Evolutionary conservation across 2,888 invertebrate genomes (phyloP), one percentile per base, ranked within the genome.

Genomic region (Stenodema calcarata): DNA sequence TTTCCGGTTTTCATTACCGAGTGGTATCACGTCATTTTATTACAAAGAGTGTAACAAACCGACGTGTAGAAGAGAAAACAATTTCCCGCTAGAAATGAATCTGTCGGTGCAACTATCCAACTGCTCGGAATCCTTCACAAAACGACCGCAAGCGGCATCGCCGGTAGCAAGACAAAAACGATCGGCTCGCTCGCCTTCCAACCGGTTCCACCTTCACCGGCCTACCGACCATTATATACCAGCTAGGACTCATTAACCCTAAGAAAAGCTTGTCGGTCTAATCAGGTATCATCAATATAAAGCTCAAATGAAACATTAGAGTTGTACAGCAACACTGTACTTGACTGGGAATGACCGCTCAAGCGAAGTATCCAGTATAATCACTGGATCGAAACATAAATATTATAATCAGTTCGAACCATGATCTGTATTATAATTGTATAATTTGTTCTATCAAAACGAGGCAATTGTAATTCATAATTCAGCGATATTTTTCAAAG

Each of bases 221-320:
- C 78, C 47, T 47, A 14, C 14, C 23, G 42, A 23, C 47, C 78
- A 44, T 62, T 62, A 62, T 41, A 18, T 18, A 23, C 47, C 44
- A 7, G 44, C 27, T 14, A 30, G 44, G 78, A 78, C 78, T 78
- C 78, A 78, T 78, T 78, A 78, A 78, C 78, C 47, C 44, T 18
- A 14, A 18, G 76, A 3, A 44, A 23, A 78, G 41, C 78, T 78
- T 44, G 78, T 78, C 78, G 44, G 78, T 12, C 47, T 78, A 78
- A 78, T 78, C 78, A 78, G 78, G 78, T 78, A 78, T 44, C 78
- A 78, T 78, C 78, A 78, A 78, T 78, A 44, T 44, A 44, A 78
- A 23, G 28, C 78, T 78, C 78, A 44, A 78, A 78, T 78, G 78
- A 78, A 78, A 44, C 78, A 78, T 78, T 35, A 35, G 35, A 7